Conservation (phyloP, 1,140 invertebrate genomes). For the Drosophila azteca region DNA sequence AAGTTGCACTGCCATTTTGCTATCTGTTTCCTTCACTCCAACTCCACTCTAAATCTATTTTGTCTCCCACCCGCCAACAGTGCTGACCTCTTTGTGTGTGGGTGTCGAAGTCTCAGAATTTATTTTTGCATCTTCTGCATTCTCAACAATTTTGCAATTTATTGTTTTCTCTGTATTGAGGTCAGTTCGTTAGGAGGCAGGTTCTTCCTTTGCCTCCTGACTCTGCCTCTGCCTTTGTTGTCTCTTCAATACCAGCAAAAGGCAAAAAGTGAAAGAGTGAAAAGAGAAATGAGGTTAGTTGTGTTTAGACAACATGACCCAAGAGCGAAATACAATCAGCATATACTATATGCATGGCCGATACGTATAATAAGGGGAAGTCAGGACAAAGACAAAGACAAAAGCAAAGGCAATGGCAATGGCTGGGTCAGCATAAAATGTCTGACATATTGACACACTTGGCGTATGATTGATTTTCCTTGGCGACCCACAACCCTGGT, state of each 20-base stretch:
- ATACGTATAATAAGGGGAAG: constrained; percentile 39
- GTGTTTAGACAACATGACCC: constrained; percentile 72
- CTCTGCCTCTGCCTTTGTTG: not conserved
- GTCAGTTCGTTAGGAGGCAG: constrained; percentile 63
- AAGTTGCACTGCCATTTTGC: constrained; percentile 38
- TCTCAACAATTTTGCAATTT: constrained; percentile 72
- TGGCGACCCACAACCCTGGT: constrained; percentile 17
- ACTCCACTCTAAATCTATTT: constrained; percentile 8
- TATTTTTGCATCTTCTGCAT: constrained; percentile 78
- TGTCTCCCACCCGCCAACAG: constrained; percentile 4
- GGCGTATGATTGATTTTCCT: constrained; percentile 71
- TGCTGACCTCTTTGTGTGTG: constrained; percentile 50
- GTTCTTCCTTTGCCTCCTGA: constrained; percentile 5
- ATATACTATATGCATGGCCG: constrained; percentile 25
- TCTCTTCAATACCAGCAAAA: constrained; percentile 5
- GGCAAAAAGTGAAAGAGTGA: constrained; percentile 6
- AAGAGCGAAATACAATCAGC: constrained; percentile 36
- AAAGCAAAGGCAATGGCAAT: constrained; percentile 52
- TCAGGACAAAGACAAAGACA: constrained; percentile 41
- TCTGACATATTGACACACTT: constrained; percentile 76
- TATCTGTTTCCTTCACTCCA: constrained; percentile 33
- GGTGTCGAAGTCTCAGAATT: constrained; percentile 69
- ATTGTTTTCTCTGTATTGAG: constrained; percentile 76
- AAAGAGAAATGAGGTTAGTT: constrained; percentile 69
- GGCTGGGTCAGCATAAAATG: constrained; percentile 62